Percentiles rank a stretch among this genome's conserved stretches.
These are phyloP conservation scores for Pygathrix nemaeus DNA, from an alignment of 2,113 vertebrate genomes.

Conservation along the genomic window DNA sequence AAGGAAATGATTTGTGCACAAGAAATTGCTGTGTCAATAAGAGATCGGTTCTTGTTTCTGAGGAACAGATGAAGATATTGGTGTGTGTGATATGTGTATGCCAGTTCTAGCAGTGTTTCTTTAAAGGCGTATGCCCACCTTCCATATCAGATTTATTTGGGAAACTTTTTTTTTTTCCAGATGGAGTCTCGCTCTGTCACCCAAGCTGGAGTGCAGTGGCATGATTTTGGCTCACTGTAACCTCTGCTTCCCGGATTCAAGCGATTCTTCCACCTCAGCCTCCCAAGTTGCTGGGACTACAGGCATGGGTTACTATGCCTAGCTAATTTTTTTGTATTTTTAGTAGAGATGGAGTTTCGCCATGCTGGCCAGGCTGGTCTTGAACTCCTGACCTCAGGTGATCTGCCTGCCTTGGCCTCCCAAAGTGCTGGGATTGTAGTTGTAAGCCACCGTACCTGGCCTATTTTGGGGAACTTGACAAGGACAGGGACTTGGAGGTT, in stretches of 20 bases:
- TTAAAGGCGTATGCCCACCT: not conserved
- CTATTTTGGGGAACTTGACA: not conserved
- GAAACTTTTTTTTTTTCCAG: not conserved
- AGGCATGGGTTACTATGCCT: no score
- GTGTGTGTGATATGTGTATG: no score
- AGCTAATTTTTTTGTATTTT: no score
- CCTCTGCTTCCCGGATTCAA: no score
- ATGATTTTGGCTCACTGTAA: no score
- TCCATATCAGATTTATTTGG: not conserved
- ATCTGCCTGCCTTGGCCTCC: not conserved
- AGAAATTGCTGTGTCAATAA: not conserved
- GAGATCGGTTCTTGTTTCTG: not conserved
- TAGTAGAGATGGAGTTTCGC: no score
- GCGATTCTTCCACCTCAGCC: no score
- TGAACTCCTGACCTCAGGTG: no score
- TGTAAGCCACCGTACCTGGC: no score
- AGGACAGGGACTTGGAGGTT: not conserved
- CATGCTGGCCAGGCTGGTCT: no score
- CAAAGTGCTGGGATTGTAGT: no score
- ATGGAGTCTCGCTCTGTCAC: not conserved
- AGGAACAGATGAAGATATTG: fast-evolving
- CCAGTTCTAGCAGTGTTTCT: not conserved
- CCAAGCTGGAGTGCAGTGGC: not conserved
- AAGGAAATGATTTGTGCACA: not conserved
- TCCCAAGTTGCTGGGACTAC: no score